Evolutionary conservation across 2,797 vertebrate species (phyloP).

Genomic region (Poeciliopsis gracilis): DNA sequence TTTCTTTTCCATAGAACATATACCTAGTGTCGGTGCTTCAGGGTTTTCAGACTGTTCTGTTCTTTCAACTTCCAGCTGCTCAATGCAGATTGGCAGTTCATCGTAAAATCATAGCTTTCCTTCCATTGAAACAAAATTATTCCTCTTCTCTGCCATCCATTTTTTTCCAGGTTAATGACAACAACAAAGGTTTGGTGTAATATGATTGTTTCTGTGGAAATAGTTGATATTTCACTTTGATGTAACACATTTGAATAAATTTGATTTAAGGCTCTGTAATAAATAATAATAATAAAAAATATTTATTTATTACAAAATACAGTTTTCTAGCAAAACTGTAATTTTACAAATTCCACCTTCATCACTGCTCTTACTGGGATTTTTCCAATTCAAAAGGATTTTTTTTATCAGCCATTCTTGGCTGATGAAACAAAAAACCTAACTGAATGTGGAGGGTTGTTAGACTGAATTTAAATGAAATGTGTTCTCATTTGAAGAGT

Average conservation of each 20-base stretch:
- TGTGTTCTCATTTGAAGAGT: conserved; percentile 28
- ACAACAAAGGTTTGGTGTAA: background rate
- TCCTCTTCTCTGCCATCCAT: background rate
- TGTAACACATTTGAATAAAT: background rate
- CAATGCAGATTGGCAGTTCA: background rate
- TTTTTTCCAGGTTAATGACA: background rate
- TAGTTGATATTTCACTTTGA: background rate
- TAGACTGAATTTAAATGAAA: conserved; percentile 23
- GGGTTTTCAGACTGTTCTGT: background rate
- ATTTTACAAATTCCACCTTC: background rate
- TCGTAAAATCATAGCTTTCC: background rate
- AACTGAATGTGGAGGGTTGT: conserved; percentile 14
- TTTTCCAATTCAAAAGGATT: background rate
- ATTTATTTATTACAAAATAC: too few relatives aligned
- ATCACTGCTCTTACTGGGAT: background rate
- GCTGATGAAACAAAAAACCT: conserved; percentile 11
- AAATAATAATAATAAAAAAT: too few relatives aligned
- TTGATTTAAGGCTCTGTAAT: background rate
- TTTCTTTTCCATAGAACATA: background rate
- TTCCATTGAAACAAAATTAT: background rate
- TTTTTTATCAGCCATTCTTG: background rate
- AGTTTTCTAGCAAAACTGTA: too few relatives aligned
- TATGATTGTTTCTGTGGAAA: background rate
- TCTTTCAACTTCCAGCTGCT: background rate
- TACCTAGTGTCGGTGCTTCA: background rate